Evolutionary conservation across 2,113 vertebrate genomes (phyloP).

Genomic region (Otocyon megalotis): DNA sequence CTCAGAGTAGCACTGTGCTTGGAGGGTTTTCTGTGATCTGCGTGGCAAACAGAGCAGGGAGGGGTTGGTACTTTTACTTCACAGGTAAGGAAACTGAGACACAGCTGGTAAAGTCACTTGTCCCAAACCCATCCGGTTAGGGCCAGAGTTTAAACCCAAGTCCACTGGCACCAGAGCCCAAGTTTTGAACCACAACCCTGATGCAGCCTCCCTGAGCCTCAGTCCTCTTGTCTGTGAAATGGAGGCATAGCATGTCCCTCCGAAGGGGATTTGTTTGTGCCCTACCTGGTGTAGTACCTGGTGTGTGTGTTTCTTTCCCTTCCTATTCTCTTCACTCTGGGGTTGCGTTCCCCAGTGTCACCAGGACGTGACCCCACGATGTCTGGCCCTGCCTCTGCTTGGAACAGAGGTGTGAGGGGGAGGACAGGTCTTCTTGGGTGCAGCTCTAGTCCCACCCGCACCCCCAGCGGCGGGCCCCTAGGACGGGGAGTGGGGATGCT

Average conservation of each 20-base stretch:
- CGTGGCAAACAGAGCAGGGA: rapidly evolving
- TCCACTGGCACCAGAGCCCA: background rate
- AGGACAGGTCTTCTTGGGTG: too few relatives aligned
- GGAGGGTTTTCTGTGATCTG: rapidly evolving
- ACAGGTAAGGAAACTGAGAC: background rate
- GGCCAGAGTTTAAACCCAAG: background rate
- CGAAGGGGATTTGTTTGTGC: background rate
- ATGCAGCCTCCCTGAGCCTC: background rate
- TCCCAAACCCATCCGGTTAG: background rate
- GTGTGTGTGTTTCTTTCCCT: background rate
- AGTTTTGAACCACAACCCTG: background rate
- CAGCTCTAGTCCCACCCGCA: too few relatives aligned
- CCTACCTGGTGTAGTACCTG: background rate
- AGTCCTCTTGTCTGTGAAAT: background rate
- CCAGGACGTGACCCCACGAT: background rate
- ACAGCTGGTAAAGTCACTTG: background rate
- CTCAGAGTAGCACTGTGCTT: rapidly evolving
- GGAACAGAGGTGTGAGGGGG: background rate
- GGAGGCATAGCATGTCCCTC: background rate
- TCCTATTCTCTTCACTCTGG: background rate
- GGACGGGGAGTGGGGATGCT: background rate
- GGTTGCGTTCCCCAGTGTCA: too few relatives aligned
- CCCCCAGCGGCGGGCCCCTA: rapidly evolving
- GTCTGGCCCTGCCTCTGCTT: background rate
- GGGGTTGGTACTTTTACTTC: background rate